phyloP scores from a whole-genome alignment of 2,888 invertebrate genomes.

The Cartodere bifasciata region DNA sequence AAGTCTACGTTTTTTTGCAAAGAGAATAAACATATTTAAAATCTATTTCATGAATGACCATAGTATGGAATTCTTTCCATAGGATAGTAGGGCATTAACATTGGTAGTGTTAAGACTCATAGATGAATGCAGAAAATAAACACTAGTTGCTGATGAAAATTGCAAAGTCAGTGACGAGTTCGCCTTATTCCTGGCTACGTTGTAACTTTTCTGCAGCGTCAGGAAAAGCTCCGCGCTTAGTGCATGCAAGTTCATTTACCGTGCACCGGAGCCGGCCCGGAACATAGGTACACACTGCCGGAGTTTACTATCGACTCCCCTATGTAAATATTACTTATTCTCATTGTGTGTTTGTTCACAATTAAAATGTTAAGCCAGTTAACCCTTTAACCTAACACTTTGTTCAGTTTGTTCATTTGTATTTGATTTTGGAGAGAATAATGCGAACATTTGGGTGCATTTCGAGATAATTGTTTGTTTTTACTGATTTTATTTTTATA shows the following conservation, averaged over 20 bases:
- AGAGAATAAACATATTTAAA: too few relatives aligned
- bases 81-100: too few relatives aligned
- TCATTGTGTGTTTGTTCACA: slow-evolving; percentile 39
- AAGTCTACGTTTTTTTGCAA: too few relatives aligned
- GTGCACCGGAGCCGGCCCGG: slow-evolving; percentile 10
- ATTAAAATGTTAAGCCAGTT: slow-evolving; percentile 38
- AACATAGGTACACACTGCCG: neutral
- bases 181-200: slow-evolving; percentile 22
- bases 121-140: slow-evolving; percentile 15
- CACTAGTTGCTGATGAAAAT: slow-evolving; percentile 26
- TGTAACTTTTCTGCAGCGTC: slow-evolving; percentile 27
- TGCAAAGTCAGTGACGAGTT: slow-evolving; percentile 22
- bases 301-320: slow-evolving; percentile 22
- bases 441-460: too few relatives aligned
- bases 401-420: slow-evolving; percentile 30
- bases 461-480: too few relatives aligned
- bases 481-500: too few relatives aligned
- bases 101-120: too few relatives aligned
- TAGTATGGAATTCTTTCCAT: too few relatives aligned
- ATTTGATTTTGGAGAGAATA: too few relatives aligned
- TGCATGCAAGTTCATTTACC: slow-evolving; percentile 23
- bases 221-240: slow-evolving; percentile 21
- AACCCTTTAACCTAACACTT: slow-evolving; percentile 33
- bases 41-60: too few relatives aligned
- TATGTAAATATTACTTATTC: slow-evolving; percentile 25